Conservation (phyloP, 2,113 vertebrate species). For the Lasiurus borealis region DNA sequence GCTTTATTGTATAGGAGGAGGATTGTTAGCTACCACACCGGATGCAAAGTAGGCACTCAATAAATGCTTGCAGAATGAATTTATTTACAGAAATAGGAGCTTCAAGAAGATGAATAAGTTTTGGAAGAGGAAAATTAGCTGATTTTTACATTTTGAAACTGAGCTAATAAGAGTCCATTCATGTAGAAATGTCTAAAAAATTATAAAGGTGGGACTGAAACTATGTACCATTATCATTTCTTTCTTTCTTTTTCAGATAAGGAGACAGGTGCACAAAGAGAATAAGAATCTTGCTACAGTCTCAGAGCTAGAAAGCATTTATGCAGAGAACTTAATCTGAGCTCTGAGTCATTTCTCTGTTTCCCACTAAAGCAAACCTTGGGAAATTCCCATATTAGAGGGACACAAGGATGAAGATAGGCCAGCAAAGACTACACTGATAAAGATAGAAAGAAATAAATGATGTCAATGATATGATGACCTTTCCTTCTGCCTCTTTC, state of each 20-base stretch:
- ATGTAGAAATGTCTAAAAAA: conserved; percentile 2
- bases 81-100: not conserved
- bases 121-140: not conserved
- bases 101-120: not conserved
- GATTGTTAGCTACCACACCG: not conserved
- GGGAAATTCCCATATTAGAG: not conserved
- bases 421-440: not conserved
- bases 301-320: not conserved
- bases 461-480: not conserved
- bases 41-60: not conserved
- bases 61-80: not conserved
- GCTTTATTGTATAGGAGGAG: too few relatives aligned
- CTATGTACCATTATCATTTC: not conserved
- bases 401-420: not conserved
- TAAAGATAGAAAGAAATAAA: not conserved
- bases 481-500: not conserved
- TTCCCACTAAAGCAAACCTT: not conserved
- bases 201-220: not conserved
- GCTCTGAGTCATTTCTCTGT: not conserved
- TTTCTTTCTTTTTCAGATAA: not conserved
- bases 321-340: not conserved
- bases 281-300: not conserved
- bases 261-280: not conserved
- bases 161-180: not conserved
- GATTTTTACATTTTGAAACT: conserved; percentile 36